Evolutionary conservation across 2,888 invertebrate species (phyloP).

Genomic region (Leptinotarsa rubiginosa): DNA sequence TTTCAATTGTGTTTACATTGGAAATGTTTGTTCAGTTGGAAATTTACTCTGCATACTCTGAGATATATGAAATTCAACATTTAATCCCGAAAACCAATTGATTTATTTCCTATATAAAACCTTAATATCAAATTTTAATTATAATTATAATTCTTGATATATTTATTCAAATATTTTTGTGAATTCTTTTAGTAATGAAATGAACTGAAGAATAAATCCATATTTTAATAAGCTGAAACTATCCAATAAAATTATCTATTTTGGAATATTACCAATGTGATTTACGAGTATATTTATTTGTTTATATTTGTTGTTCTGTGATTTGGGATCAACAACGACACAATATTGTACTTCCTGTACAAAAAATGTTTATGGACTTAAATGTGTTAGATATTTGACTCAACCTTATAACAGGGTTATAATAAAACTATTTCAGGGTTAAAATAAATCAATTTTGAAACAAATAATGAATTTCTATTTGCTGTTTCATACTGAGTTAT

Average conservation of each 20-base stretch:
- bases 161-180: too few relatives aligned
- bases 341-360: slow-evolving; percentile 23
- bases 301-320: neutral
- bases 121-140: too few relatives aligned
- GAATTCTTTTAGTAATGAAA: too few relatives aligned
- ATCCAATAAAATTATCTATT: too few relatives aligned
- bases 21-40: neutral
- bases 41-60: neutral
- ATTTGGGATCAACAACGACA: slow-evolving; percentile 8
- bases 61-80: too few relatives aligned
- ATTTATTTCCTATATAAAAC: too few relatives aligned
- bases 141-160: too few relatives aligned
- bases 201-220: too few relatives aligned
- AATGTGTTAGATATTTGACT: slow-evolving; percentile 26
- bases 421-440: slow-evolving; percentile 25
- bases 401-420: slow-evolving; percentile 28
- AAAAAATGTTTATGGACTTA: slow-evolving; percentile 22
- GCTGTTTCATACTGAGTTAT: slow-evolving; percentile 49
- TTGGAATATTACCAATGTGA: too few relatives aligned
- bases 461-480: slow-evolving; percentile 34
- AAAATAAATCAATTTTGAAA: slow-evolving; percentile 29
- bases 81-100: too few relatives aligned
- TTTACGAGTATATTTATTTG: too few relatives aligned
- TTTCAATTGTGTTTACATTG: neutral
- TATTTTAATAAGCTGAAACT: too few relatives aligned